Evolutionary conservation across 2,113 vertebrate genomes (phyloP).

Genomic region (Loxodonta africana): DNA sequence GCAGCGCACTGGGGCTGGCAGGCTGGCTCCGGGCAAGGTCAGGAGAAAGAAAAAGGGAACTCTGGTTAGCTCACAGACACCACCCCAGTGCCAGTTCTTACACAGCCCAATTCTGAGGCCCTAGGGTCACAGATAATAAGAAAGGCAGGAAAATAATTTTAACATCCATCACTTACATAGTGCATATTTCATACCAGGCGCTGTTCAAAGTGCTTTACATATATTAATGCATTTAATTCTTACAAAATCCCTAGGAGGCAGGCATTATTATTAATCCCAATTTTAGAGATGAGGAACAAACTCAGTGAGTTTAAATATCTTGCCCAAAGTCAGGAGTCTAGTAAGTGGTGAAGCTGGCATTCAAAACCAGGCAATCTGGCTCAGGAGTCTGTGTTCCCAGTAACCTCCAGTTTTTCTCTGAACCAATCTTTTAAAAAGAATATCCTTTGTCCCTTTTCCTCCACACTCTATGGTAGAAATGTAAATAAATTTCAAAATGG

Average conservation of each 20-base stretch:
- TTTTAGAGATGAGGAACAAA: not conserved
- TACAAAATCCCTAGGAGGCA: not conserved
- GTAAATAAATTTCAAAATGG: conserved; percentile 37
- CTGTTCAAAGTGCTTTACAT: not conserved
- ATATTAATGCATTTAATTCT: not conserved
- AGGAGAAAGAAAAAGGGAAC: not conserved
- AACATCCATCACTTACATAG: not conserved
- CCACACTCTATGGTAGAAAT: not conserved
- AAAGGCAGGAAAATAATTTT: not conserved
- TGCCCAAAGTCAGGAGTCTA: not conserved
- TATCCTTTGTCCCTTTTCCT: not conserved
- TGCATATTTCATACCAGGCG: not conserved
- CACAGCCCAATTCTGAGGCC: not conserved
- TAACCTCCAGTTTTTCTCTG: not conserved
- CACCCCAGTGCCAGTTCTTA: not conserved
- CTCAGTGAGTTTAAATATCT: not conserved
- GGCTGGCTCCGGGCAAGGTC: conserved; percentile 81
- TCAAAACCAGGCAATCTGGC: not conserved
- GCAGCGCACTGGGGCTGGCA: conserved; percentile 89
- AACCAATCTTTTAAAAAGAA: not conserved
- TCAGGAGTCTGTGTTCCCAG: not conserved
- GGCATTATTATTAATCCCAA: not conserved
- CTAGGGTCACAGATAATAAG: not conserved
- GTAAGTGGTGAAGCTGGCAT: not conserved
- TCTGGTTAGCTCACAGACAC: conserved; percentile 3